phyloP scores from a whole-genome alignment of 2,888 invertebrate species.

The Allacma fusca region DNA sequence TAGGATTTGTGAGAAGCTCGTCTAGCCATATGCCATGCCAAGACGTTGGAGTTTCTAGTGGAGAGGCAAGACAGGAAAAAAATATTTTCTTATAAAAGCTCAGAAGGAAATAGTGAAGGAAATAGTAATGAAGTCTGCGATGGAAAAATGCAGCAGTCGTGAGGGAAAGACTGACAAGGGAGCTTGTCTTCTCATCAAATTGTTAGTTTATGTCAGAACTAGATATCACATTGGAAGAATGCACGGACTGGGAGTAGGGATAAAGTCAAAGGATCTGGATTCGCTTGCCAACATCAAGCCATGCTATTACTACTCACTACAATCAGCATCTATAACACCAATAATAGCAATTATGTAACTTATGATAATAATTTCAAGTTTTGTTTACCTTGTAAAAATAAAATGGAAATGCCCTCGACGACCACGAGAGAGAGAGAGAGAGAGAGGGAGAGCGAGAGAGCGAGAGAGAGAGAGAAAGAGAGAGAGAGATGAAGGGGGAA shows the following conservation, averaged over 20 bases:
- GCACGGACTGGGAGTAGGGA: background rate
- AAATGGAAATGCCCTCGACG: constrained; percentile 7
- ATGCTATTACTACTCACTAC: background rate
- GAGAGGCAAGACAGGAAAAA: background rate
- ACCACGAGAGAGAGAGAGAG: background rate
- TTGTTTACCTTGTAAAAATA: constrained; percentile 12
- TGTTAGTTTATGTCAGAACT: background rate
- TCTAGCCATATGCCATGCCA: background rate
- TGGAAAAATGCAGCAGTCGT: background rate
- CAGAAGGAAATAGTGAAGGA: background rate
- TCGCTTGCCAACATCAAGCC: background rate
- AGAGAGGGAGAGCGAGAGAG: background rate
- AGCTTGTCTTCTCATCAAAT: constrained; percentile 16
- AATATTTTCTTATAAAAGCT: constrained; percentile 1
- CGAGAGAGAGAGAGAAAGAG: background rate
- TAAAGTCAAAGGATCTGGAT: background rate
- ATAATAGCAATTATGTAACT: background rate
- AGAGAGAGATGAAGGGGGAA: constrained; percentile 2
- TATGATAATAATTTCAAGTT: background rate
- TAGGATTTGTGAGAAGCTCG: background rate
- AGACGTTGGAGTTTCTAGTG: background rate
- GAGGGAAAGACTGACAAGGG: constrained; percentile 1
- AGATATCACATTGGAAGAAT: background rate
- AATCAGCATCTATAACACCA: background rate
- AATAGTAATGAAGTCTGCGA: background rate